These are phyloP conservation scores for Phenacoccus solenopsis DNA, from an alignment of 1,140 invertebrate genomes.

Conservation along the genomic window DNA sequence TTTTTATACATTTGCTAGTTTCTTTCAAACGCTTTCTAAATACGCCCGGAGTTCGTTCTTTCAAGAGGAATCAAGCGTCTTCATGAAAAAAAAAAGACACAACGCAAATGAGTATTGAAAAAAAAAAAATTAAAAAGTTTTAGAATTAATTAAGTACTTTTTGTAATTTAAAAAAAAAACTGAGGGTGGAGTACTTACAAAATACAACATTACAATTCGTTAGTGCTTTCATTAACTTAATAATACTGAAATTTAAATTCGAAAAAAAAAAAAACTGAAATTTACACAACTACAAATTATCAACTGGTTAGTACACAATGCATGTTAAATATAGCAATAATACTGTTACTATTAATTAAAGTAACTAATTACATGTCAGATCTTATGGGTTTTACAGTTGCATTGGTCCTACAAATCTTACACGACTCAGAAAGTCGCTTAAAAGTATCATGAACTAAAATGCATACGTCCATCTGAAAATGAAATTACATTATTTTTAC, in stretches of 20 bases:
- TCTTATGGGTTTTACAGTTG: neutral
- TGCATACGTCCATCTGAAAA: no score
- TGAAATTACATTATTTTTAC: no score
- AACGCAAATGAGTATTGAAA: constrained; percentile 6
- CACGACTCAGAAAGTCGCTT: no score
- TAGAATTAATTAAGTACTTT: neutral
- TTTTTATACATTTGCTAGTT: no score
- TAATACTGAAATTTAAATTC: neutral
- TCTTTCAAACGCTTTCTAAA: no score
- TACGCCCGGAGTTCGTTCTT: no score
- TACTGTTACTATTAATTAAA: neutral
- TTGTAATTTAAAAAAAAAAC: neutral
- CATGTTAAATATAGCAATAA: neutral
- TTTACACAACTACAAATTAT: neutral
- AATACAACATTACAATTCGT: neutral
- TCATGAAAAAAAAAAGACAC: neutral
- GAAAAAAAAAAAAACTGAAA: neutral
- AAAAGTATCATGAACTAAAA: no score
- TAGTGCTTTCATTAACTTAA: neutral
- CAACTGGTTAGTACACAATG: neutral
- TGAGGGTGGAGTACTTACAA: neutral
- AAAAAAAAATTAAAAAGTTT: neutral
- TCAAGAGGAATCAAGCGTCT: no score
- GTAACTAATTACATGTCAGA: neutral
- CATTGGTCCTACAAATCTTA: neutral